Evolutionary conservation across 1,140 invertebrate species (phyloP).

Genomic region (Nephila pilipes): DNA sequence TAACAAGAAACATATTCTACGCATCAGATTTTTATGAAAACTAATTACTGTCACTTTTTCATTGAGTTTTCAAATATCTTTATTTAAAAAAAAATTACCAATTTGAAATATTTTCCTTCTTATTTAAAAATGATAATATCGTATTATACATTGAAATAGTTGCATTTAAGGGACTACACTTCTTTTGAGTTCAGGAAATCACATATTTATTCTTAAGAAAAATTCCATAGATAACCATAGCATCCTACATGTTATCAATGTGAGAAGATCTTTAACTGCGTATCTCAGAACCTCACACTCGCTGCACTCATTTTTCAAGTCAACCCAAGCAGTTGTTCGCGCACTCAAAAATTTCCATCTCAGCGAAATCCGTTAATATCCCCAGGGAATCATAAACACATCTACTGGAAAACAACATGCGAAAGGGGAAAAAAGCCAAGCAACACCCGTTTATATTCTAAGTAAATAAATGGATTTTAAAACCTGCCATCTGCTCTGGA

Average conservation of each 20-base stretch:
- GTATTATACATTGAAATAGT: too few species aligned
- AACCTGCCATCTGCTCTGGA: neutral
- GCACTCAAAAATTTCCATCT: neutral
- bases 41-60: too few species aligned
- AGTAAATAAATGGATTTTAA: neutral
- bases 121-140: too few species aligned
- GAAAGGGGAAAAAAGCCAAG: neutral
- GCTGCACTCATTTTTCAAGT: neutral
- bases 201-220: too few species aligned
- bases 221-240: too few species aligned
- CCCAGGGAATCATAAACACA: neutral
- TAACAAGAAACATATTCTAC: too few species aligned
- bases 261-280: neutral
- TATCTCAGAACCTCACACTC: neutral
- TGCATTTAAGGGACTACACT: too few species aligned
- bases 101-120: too few species aligned
- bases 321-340: neutral
- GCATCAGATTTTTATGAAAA: too few species aligned
- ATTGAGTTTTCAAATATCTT: too few species aligned
- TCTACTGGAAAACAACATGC: neutral
- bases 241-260: neutral
- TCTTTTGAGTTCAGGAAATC: too few species aligned
- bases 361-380: neutral
- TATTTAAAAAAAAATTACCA: too few species aligned
- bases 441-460: slow-evolving; percentile 12